These are phyloP conservation scores for Leptopilina myrica DNA, from an alignment of 2,888 invertebrate genomes.

Conservation along the genomic window DNA sequence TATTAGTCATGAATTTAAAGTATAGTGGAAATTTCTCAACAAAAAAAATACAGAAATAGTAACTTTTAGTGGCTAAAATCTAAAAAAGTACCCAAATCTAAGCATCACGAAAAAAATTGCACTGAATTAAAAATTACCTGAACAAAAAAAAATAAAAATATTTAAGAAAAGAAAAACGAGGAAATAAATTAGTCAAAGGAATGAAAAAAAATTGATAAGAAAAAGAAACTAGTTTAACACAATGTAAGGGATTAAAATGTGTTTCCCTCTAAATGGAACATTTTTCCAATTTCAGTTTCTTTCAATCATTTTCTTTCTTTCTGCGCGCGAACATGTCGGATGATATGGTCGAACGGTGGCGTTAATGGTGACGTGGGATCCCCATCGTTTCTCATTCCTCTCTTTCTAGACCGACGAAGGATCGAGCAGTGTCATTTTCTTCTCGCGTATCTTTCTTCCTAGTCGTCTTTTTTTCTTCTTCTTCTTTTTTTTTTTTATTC, in stretches of 20 bases:
- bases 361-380: slow-evolving; percentile 47
- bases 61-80: no score
- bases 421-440: slow-evolving; percentile 53
- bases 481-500: slow-evolving; percentile 45
- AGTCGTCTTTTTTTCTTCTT: slow-evolving; percentile 45
- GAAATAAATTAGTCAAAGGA: no score
- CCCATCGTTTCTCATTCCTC: slow-evolving; percentile 50
- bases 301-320: slow-evolving; percentile 23
- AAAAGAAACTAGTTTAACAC: no score
- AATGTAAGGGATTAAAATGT: slow-evolving; percentile 1
- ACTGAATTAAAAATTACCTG: no score
- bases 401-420: slow-evolving; percentile 38
- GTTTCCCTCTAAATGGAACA: background rate
- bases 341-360: slow-evolving; percentile 35
- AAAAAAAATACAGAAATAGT: no score
- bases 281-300: slow-evolving; percentile 8
- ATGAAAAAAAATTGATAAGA: no score
- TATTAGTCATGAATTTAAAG: no score
- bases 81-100: no score
- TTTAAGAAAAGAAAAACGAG: no score
- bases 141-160: no score
- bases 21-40: no score
- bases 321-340: slow-evolving; percentile 17
- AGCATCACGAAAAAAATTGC: no score
- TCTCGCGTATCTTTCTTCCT: slow-evolving; percentile 49